Evolutionary conservation across 2,797 vertebrate species (phyloP).

Genomic region (Peromyscus eremicus): DNA sequence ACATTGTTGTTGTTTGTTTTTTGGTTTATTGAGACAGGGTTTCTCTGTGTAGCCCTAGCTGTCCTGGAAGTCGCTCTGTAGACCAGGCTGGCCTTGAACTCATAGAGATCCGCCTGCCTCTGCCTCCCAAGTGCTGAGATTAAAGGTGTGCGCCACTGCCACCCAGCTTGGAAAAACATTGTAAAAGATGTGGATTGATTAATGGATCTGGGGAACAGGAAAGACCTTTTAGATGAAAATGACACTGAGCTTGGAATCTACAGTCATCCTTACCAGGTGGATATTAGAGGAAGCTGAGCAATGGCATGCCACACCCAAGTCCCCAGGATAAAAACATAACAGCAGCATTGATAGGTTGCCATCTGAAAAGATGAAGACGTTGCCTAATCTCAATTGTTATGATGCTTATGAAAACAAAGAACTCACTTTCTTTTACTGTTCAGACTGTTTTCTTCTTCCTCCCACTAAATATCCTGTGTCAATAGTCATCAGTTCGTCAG

Average conservation of each 20-base stretch:
- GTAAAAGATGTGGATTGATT: neutral
- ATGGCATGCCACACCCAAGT: neutral
- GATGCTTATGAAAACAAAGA: neutral
- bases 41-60: no score
- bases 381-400: slow-evolving; percentile 47
- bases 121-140: no score
- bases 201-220: neutral
- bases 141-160: no score
- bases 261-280: neutral
- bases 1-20: no score
- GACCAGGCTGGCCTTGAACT: no score
- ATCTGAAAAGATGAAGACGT: neutral
- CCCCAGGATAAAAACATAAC: neutral
- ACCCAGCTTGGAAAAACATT: neutral
- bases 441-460: slow-evolving; percentile 25
- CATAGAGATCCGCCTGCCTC: no score
- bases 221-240: slow-evolving; percentile 14
- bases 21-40: no score
- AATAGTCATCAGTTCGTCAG: neutral
- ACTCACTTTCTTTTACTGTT: slow-evolving; percentile 40
- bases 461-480: slow-evolving; percentile 1
- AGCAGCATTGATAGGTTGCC: neutral
- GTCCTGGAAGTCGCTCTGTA: no score
- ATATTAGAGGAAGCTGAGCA: neutral
- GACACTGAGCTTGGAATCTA: neutral